phyloP scores from a whole-genome alignment of 2,797 vertebrate species.

The Anniella stebbinsi region DNA sequence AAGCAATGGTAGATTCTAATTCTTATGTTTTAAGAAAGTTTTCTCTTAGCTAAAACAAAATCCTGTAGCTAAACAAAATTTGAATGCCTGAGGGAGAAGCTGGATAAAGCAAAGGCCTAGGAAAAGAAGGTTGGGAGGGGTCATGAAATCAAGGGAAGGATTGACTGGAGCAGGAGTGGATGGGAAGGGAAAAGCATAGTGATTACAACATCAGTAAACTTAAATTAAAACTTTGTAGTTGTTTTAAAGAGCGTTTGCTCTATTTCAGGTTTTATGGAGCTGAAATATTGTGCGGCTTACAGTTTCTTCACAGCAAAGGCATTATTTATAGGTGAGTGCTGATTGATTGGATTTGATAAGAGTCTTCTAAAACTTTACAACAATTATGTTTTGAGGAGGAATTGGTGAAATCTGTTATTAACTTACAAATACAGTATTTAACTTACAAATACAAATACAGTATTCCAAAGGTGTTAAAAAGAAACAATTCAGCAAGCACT shows the following conservation, averaged over 20 bases:
- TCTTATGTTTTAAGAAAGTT: not conserved
- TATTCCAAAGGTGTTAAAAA: conserved; percentile 40
- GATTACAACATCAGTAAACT: not conserved
- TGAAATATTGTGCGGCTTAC: conserved; percentile 93
- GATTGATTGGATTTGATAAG: not conserved
- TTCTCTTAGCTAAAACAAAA: not conserved
- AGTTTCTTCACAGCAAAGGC: conserved; percentile 95
- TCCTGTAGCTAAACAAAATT: no score
- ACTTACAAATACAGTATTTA: conserved; percentile 3
- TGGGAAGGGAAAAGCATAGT: not conserved
- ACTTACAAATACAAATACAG: not conserved
- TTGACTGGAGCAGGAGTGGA: not conserved
- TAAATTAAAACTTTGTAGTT: not conserved
- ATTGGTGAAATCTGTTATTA: conserved; percentile 14
- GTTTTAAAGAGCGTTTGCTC: conserved; percentile 39
- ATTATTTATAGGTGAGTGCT: conserved; percentile 93
- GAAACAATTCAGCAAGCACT: conserved; percentile 25
- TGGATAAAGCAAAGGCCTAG: not conserved
- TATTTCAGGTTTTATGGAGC: conserved; percentile 90
- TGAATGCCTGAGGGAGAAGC: not conserved
- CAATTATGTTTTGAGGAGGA: conserved; percentile 14
- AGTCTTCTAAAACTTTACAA: conserved; percentile 17
- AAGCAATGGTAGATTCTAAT: not conserved
- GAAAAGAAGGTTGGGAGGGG: not conserved
- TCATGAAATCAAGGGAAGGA: not conserved